Evolutionary conservation across 2,797 vertebrate genomes (phyloP), one percentile per base, ranked within the genome.

Genomic region (Cirrhinus molitorella): DNA sequence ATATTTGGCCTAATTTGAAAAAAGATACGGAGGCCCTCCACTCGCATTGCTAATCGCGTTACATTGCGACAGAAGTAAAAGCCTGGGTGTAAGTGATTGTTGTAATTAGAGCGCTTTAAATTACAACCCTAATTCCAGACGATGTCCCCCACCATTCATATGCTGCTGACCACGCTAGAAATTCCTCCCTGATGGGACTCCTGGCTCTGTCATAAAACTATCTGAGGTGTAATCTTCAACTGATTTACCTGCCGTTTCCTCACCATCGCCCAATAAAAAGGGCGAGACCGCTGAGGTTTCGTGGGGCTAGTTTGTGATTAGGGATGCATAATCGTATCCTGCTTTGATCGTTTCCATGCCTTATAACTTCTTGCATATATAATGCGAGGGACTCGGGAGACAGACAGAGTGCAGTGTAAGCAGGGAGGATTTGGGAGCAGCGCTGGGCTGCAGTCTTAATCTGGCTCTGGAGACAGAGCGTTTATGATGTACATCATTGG

Each of bases 111-210:
- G 78, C 73, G 80, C 86, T 86, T 89, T 88, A 89, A 89, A 89
- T 89, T 88, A 89, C 87, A 84, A 59, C 76, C 78, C 74, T 81
- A 87, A 89, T 88, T 84, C 88, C 85, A 85, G 83, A 83, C 68
- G 51, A 83, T 81, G 82, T 87, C 85, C 87, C 81, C 83, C 67
- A 73, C 82, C 86, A 86, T 87, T 91, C 85, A 83, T 74, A 79
- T 80, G 75, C 72, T 90, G 90, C 90, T 91, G 90, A 91, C 88
- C 88, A 76, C 65, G 88, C 88, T 85, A 88, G 87, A 91, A 87
- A 86, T 86, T 81, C 84, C 70, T 71, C 74, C 87, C 84, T 88
- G 81, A 90, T 89, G 86, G 87, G 73, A 82, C 88, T 88, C 85
- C 85, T 84, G 84, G 76, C 85, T 86, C 86, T 67, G 80, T 84